Percentiles rank a stretch among this genome's conserved stretches.
Evolutionary conservation across 2,797 vertebrate species (phyloP).

Genomic region (Gymnoscopelus braueri): DNA sequence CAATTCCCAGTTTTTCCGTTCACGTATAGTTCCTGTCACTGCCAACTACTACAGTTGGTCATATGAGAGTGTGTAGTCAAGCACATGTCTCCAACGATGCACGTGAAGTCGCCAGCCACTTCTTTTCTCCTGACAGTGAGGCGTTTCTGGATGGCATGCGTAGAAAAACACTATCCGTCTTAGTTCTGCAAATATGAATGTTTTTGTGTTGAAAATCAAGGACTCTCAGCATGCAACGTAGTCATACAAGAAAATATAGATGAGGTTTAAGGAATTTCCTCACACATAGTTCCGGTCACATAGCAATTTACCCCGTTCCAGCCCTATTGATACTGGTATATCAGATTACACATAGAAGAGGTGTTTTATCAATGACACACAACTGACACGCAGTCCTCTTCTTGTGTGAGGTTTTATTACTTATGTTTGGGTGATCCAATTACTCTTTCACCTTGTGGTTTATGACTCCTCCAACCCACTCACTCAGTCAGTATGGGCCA

Average conservation of each 20-base stretch:
- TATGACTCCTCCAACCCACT: slow-evolving; percentile 56
- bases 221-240: slow-evolving; percentile 30
- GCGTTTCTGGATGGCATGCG: too few relatives aligned
- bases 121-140: too few relatives aligned
- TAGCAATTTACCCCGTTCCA: slow-evolving; percentile 32
- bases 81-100: too few relatives aligned
- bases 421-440: slow-evolving; percentile 67
- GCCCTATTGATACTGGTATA: slow-evolving; percentile 45
- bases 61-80: too few relatives aligned
- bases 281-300: slow-evolving; percentile 36
- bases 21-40: too few relatives aligned
- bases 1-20: too few relatives aligned
- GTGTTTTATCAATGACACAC: slow-evolving; percentile 64
- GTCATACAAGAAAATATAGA: not conserved
- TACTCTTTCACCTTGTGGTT: slow-evolving; percentile 72
- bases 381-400: slow-evolving; percentile 59
- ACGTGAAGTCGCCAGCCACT: too few relatives aligned
- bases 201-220: too few relatives aligned
- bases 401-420: slow-evolving; percentile 73
- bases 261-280: slow-evolving; percentile 19
- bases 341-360: slow-evolving; percentile 63
- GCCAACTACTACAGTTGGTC: too few relatives aligned
- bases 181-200: too few relatives aligned
- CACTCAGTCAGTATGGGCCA: slow-evolving; percentile 48
- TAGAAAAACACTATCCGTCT: too few relatives aligned